A percentile compares a stretch with the other conserved stretches of the same genome.
Conservation (phyloP, 2,113 vertebrate species). For the Ibidorhyncha struthersii region DNA sequence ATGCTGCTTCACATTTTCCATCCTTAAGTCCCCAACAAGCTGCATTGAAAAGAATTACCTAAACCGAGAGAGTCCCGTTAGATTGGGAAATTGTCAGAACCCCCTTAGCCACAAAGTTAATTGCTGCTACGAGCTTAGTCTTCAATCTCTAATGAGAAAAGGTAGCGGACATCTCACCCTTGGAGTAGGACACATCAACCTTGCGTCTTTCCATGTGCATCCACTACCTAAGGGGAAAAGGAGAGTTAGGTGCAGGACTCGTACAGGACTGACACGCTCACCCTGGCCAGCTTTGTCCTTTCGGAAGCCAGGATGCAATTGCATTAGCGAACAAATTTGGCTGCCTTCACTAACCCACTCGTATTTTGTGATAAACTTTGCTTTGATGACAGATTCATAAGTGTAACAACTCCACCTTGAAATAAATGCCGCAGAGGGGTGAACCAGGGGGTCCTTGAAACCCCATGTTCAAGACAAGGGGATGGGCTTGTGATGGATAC, state of each 20-base stretch:
- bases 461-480: conserved; percentile 52
- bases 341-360: not conserved
- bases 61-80: not conserved
- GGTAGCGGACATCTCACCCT: rapidly evolving
- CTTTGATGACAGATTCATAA: conserved; percentile 41
- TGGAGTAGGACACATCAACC: rapidly evolving
- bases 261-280: rapidly evolving
- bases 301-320: not conserved
- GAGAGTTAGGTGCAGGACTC: not conserved
- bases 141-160: rapidly evolving
- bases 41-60: rapidly evolving
- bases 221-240: not conserved
- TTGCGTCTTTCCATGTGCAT: rapidly evolving
- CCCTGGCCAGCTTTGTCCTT: not conserved
- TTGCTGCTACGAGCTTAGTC: not conserved
- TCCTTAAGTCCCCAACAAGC: not conserved
- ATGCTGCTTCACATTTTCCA: not conserved
- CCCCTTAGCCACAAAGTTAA: not conserved
- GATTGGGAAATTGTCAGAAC: not conserved
- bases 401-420: not conserved
- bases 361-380: not conserved
- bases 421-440: not conserved
- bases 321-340: rapidly evolving
- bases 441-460: not conserved
- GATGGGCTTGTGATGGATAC: conserved; percentile 49